A percentile compares a stretch with the other conserved stretches of the same genome.
Conservation (phyloP, 2,113 vertebrate genomes). For the Xyrauchen texanus region DNA sequence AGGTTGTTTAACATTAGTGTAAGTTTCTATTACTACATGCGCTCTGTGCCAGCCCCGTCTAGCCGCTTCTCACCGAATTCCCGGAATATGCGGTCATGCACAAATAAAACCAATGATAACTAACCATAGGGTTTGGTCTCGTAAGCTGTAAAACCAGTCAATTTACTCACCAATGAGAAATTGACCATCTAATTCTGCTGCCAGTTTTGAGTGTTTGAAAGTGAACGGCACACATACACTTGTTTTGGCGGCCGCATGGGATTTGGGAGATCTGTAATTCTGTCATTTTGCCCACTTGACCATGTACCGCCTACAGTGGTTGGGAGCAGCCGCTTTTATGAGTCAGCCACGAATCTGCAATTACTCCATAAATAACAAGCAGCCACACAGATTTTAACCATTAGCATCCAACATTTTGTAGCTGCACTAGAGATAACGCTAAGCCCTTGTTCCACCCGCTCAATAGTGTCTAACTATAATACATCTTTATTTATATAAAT, state of each 20-base stretch:
- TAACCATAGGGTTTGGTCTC: conserved; percentile 39
- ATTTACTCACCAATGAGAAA: conserved; percentile 33
- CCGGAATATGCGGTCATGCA: conserved; percentile 43
- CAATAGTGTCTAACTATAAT: too few species aligned
- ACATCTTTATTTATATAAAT: too few species aligned
- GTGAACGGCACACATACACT: conserved; percentile 9
- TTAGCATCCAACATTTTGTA: conserved; percentile 51
- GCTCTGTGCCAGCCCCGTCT: conserved; percentile 12
- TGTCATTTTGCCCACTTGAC: conserved; percentile 12
- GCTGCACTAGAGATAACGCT: conserved; percentile 52
- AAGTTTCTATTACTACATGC: conserved; percentile 15
- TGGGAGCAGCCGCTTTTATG: conserved; percentile 55
- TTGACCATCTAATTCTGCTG: conserved; percentile 27
- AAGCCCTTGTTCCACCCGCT: background rate
- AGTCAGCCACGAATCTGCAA: conserved; percentile 51
- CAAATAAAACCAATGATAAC: conserved; percentile 38
- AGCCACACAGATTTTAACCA: conserved; percentile 18
- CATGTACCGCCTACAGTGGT: conserved; percentile 33
- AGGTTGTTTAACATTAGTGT: conserved; percentile 8
- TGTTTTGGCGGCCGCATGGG: conserved; percentile 28
- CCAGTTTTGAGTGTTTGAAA: conserved; percentile 18
- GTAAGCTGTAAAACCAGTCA: conserved; percentile 33
- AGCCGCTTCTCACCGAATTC: conserved; percentile 9
- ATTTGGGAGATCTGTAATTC: conserved; percentile 32
- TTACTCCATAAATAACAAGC: conserved; percentile 51